Conservation (phyloP, 1,140 invertebrate species). For the Drosophila burlai region DNA sequence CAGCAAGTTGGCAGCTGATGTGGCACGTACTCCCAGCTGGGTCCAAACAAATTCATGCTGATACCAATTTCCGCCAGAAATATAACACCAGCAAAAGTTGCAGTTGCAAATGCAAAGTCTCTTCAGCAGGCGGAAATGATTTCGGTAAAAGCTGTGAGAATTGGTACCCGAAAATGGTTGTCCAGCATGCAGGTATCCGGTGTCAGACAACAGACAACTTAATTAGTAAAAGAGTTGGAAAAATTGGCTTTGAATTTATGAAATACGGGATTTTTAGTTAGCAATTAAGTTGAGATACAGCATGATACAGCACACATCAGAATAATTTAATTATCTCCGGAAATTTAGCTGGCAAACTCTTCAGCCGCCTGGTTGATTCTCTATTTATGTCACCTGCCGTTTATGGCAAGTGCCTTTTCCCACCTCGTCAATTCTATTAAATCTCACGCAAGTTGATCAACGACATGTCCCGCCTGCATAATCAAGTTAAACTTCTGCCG, state of each 20-base stretch:
- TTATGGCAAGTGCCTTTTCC: conserved; percentile 23
- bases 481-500: conserved; percentile 45
- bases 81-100: conserved; percentile 33
- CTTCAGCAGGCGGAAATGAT: conserved; percentile 24
- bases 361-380: conserved; percentile 3
- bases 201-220: not conserved
- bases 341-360: not conserved
- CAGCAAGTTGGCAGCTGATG: conserved; percentile 47
- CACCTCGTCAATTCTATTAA: conserved; percentile 41
- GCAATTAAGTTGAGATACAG: not conserved
- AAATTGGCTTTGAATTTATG: conserved; percentile 5
- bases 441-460: conserved; percentile 46
- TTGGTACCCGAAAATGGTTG: conserved; percentile 6
- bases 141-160: conserved; percentile 15
- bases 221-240: conserved; percentile 1
- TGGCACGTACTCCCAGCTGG: conserved; percentile 21
- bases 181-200: not conserved
- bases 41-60: conserved; percentile 19
- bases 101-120: conserved; percentile 18
- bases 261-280: not conserved
- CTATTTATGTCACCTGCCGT: conserved; percentile 19
- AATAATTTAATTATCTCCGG: not conserved
- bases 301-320: no score
- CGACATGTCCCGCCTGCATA: conserved; percentile 36
- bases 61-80: conserved; percentile 45